Evolutionary conservation across 1,140 invertebrate species (phyloP), one percentile per base, ranked within the genome.

Genomic region (Eurosta solidaginis): DNA sequence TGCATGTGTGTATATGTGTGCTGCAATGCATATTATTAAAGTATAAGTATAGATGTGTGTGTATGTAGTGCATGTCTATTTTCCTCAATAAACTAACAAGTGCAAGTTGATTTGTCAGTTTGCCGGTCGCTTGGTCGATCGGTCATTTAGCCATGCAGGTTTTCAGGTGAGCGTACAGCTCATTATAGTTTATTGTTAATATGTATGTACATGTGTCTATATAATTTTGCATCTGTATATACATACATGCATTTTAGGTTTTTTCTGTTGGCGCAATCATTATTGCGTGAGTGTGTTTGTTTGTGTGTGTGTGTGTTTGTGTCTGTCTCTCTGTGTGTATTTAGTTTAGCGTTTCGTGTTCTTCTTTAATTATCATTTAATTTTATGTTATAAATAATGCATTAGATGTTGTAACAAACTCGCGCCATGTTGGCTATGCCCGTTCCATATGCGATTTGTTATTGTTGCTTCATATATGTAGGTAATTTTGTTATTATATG

Each of bases 301-400:
- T 14, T 47, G n/a, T 47, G 7, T 47, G 45, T 47, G 14, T 14
- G 2, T 14, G 2, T 5, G 45, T 49, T 17, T 59, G 1, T 17
- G 27, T 33, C 12, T 14, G n/a, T 59, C 1, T 52, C 17, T 1
- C 17, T 52, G 27, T 50, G 27, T 52, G 74, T 1, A 17, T 76
- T 68, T 68, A 36, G 59, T 20, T 74, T 44, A 14, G 40, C 6
- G 44, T 74, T 74, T 74, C 73, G 20, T 74, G 73, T 74, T 74
- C 22, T 74, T 45, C 73, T 74, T 74, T 74, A 74, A 74, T 74
- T 74, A 74, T 36, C 73, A 22, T 74, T 74, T 74, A 74, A 74
- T 74, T 74, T 74, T 47, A 74, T 74, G 44, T 74, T 74, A 74
- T 74, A 74, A 74, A 74, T 74, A 74, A 74, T 74, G 73, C 73